Base-by-base conservation (phyloP, 2,113 vertebrate species). In the Gila orcuttii region DNA sequence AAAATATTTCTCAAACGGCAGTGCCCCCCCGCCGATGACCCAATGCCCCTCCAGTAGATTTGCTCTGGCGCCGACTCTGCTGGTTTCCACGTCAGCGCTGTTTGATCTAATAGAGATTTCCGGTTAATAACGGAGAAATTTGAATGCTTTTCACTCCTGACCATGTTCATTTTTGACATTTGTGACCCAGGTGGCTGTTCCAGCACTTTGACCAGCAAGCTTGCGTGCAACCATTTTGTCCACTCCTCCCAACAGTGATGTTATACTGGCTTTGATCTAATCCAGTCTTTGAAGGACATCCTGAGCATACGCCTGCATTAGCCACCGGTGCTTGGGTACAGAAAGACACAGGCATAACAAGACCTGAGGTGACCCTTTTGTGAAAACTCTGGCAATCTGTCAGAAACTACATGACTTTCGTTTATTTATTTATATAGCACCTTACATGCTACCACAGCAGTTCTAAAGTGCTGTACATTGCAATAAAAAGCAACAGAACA, bases 181-280 rank as follows among this genome's bases (percentile, higher is more conserved):
- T 10, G 69, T 86, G 57, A 57, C 79, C 69, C 79, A 84, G 36
- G 82, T 17, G 23, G 82, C 75, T 79, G 82, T 87, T 31, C 31
- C 42, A 15, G 19, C 12, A 6, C 74, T 57, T 31, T 79, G 23
- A 23, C 86, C 82, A 2, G 82, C 75, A 23, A 87, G 62, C 75
- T 79, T 87, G 15, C 21, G 77, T 17, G 79, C 86, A 71, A 87
- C 78, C 31, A 80, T 84, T 25, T 87, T 87, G 11, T 87, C 82
- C 75, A 87, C 17, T 21, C 28, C 66, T 21, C 83, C 87, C 76
- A 85, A 88, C 10, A 39, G 87, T 15, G 78, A 88, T 55, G 52
- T 59, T 59, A 59, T 59, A 23, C 55, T 23, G 2, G 42, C 73
- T 59, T 59, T 59, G 17, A 59, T 59, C 19, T 59, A 2, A 8